Evolutionary conservation across 2,888 invertebrate species (phyloP).

Genomic region (Gortyna flavago): DNA sequence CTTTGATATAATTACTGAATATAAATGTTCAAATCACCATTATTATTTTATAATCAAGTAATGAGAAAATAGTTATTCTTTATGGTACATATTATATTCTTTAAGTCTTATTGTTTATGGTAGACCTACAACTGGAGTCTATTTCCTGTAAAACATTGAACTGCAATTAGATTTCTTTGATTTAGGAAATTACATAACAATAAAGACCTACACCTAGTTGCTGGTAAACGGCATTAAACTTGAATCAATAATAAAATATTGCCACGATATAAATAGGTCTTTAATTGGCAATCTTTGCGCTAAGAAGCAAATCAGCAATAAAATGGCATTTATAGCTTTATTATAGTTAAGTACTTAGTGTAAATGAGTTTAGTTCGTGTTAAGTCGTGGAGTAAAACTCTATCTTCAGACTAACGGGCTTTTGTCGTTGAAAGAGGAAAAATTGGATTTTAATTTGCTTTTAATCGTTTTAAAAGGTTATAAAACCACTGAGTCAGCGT

Average conservation of each 20-base stretch:
- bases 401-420: neutral
- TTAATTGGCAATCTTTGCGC: neutral
- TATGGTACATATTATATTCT: neutral
- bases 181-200: neutral
- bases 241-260: constrained; percentile 15
- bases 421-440: constrained; percentile 14
- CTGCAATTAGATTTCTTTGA: neutral
- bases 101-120: constrained; percentile 3
- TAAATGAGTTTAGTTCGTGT: constrained; percentile 8
- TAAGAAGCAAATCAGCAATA: neutral
- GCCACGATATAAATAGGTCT: neutral
- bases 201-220: neutral
- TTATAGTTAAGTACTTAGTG: neutral
- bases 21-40: constrained; percentile 10
- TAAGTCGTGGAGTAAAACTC: neutral
- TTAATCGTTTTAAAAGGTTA: constrained; percentile 34
- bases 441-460: constrained; percentile 28
- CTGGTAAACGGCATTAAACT: neutral
- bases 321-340: constrained; percentile 4
- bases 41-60: constrained; percentile 11
- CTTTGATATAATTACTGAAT: constrained; percentile 10
- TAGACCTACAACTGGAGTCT: neutral
- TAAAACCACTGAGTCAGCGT: constrained; percentile 28
- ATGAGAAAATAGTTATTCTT: constrained; percentile 22
- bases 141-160: neutral